Evolutionary conservation across 2,888 invertebrate genomes (phyloP).

Genomic region (Neocrepidodera transversa): DNA sequence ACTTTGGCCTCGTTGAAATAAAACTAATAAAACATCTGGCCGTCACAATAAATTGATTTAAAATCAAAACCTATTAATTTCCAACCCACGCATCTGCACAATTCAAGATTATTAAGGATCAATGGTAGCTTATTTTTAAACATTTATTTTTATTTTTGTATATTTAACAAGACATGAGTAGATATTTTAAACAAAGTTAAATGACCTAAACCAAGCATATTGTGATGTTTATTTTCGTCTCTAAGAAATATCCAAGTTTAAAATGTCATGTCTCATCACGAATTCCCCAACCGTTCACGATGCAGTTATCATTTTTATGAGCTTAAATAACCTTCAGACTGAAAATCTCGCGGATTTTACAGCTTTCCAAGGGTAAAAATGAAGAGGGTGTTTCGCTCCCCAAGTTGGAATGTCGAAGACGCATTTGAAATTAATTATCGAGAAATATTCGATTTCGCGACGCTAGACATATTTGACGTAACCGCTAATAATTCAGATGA

Average conservation of each 20-base stretch:
- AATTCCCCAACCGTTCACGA: constrained; percentile 20
- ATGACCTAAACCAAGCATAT: not conserved
- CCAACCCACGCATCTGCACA: too few species aligned
- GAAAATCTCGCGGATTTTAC: constrained; percentile 12
- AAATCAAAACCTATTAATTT: too few species aligned
- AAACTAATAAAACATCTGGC: too few species aligned
- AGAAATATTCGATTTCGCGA: not conserved
- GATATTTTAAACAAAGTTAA: too few species aligned
- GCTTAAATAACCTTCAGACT: constrained; percentile 11
- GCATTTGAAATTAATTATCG: constrained; percentile 15
- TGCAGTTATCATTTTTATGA: constrained; percentile 22
- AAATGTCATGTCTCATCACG: constrained; percentile 12
- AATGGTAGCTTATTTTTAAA: too few species aligned
- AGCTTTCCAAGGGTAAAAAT: constrained; percentile 9
- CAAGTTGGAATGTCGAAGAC: constrained; percentile 2
- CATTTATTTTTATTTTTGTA: too few species aligned
- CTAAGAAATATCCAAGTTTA: not conserved
- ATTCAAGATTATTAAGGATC: too few species aligned
- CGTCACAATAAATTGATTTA: too few species aligned
- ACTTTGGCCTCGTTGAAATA: too few species aligned
- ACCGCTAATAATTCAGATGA: not conserved
- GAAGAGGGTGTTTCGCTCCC: constrained; percentile 1
- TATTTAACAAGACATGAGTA: too few species aligned
- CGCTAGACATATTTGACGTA: not conserved
- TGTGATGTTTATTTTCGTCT: not conserved